Percentiles rank a stretch among this genome's conserved stretches.
phyloP scores from a whole-genome alignment of 2,797 vertebrate species.

The Buphagus erythrorhynchus region DNA sequence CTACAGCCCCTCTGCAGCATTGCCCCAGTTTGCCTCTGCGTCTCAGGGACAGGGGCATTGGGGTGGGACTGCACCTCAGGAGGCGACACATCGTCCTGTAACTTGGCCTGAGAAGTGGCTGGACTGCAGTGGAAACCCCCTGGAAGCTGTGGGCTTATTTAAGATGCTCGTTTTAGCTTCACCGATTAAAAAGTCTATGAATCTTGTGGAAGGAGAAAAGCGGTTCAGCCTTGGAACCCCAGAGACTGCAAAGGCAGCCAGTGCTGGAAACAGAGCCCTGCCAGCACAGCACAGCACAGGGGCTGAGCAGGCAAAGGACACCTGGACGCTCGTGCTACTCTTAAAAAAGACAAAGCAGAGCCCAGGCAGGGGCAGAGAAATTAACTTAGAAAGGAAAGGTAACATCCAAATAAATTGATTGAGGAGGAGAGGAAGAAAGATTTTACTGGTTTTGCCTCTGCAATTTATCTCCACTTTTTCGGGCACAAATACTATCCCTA shows the following conservation, averaged over 20 bases:
- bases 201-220: not conserved
- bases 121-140: not conserved
- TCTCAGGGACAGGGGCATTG: not conserved
- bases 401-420: not conserved
- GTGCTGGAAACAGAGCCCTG: not conserved
- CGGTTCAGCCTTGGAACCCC: rapidly evolving
- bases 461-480: not conserved
- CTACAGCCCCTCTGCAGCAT: not conserved
- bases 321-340: not conserved
- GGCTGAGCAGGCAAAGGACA: not conserved
- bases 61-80: no score
- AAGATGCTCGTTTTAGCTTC: not conserved
- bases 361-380: not conserved
- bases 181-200: not conserved
- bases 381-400: not conserved
- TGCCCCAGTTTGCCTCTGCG: not conserved
- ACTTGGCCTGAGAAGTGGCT: not conserved
- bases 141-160: not conserved
- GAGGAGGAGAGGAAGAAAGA: not conserved
- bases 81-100: not conserved
- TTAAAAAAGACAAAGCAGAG: not conserved
- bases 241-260: not conserved
- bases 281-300: not conserved
- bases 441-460: not conserved
- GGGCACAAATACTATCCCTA: not conserved